These are phyloP conservation scores for Lagopus muta DNA, from an alignment of 2,113 vertebrate genomes.

Conservation along the genomic window DNA sequence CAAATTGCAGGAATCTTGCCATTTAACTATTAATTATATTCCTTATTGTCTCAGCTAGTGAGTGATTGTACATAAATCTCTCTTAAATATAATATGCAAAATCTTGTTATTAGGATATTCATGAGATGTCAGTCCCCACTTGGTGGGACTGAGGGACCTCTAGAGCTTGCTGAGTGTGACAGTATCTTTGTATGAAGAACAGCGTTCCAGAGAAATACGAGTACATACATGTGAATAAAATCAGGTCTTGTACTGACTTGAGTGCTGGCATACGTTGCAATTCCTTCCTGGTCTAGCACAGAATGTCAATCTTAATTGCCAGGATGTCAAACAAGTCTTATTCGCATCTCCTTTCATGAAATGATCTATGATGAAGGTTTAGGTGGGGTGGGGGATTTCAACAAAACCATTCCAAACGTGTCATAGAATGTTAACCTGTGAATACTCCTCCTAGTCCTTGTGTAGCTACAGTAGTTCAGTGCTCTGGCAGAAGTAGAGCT, in stretches of 20 bases:
- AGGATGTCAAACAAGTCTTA: slow-evolving; percentile 25
- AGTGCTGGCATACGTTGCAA: slow-evolving; percentile 38
- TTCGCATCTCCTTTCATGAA: slow-evolving; percentile 1
- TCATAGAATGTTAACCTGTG: background rate
- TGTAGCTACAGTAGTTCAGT: background rate
- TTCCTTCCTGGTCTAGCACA: slow-evolving; percentile 9
- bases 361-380: slow-evolving; percentile 12
- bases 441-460: background rate
- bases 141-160: background rate
- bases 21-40: slow-evolving; percentile 65
- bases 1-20: slow-evolving; percentile 40
- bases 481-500: background rate
- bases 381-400: slow-evolving; percentile 22
- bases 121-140: slow-evolving; percentile 15
- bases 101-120: slow-evolving; percentile 40
- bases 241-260: slow-evolving; percentile 9
- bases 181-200: slow-evolving; percentile 2
- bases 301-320: slow-evolving; percentile 36
- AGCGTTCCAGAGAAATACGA: background rate
- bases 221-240: background rate
- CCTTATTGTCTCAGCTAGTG: slow-evolving; percentile 30
- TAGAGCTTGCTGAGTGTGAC: slow-evolving; percentile 17
- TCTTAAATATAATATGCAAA: slow-evolving; percentile 32
- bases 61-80: slow-evolving; percentile 43
- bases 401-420: background rate